Conservation (phyloP, 2,888 invertebrate genomes). For the Acleris cristana region DNA sequence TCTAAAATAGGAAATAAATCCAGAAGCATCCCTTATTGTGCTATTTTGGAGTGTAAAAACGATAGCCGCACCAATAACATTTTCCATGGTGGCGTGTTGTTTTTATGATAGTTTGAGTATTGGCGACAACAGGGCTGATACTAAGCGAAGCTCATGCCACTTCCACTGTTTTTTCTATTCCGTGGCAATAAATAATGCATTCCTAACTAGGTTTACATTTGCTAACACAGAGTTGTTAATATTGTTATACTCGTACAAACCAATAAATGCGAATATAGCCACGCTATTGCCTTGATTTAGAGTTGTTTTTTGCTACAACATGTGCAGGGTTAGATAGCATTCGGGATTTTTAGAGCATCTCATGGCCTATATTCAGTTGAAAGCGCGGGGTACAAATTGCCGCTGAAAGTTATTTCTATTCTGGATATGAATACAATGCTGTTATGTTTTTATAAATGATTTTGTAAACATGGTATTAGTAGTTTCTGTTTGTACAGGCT, state of each 20-base stretch:
- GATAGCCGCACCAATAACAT: too few relatives aligned
- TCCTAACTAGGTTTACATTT: not conserved
- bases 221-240: not conserved
- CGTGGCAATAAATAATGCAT: too few relatives aligned
- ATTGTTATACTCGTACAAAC: not conserved
- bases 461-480: not conserved
- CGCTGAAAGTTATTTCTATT: constrained; percentile 43
- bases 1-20: too few relatives aligned
- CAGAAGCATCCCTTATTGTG: too few relatives aligned
- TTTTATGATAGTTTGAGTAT: too few relatives aligned
- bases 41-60: too few relatives aligned
- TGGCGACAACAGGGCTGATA: too few relatives aligned
- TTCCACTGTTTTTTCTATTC: too few relatives aligned
- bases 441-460: not conserved
- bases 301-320: constrained; percentile 9
- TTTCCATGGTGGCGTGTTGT: too few relatives aligned
- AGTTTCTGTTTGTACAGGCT: not conserved
- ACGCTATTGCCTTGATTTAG: not conserved
- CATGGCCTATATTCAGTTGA: constrained; percentile 51
- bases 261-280: constrained; percentile 37
- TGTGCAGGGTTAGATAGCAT: not conserved
- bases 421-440: constrained; percentile 19
- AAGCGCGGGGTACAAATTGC: constrained; percentile 43
- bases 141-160: too few relatives aligned
- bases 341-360: constrained; percentile 48